Conservation (phyloP, 2,888 invertebrate genomes). For the Andrena camellia region DNA sequence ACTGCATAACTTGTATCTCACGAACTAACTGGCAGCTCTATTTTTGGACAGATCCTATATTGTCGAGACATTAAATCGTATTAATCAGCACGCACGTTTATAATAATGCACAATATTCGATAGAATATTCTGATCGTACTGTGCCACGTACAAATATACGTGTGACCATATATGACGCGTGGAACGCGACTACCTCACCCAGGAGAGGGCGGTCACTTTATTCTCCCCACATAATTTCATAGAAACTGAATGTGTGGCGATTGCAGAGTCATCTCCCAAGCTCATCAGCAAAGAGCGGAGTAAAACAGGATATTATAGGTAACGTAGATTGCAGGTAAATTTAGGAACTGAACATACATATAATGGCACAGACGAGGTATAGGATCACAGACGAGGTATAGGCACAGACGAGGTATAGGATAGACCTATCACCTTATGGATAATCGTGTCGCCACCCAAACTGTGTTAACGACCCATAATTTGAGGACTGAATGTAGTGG, state of each 20-base stretch:
- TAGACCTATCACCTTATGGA: too few species aligned
- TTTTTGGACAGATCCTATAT: background rate
- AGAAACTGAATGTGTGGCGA: slow-evolving; percentile 3
- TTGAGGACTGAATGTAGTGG: too few species aligned
- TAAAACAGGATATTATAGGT: background rate
- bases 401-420: too few species aligned
- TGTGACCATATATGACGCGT: slow-evolving; percentile 66
- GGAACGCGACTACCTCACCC: slow-evolving; percentile 21
- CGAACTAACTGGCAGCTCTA: background rate
- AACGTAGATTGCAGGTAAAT: too few species aligned
- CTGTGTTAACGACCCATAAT: too few species aligned
- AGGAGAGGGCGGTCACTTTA: slow-evolving; percentile 34
- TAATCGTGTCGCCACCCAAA: too few species aligned
- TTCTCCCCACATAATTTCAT: slow-evolving; percentile 20
- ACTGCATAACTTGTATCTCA: slow-evolving; percentile 32
- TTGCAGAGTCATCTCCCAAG: background rate
- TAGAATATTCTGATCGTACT: slow-evolving; percentile 14
- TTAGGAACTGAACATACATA: too few species aligned
- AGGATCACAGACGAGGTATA: too few species aligned
- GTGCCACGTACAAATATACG: slow-evolving; percentile 12
- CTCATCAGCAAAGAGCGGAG: background rate
- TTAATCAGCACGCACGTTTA: background rate
- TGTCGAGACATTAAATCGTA: background rate
- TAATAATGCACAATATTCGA: slow-evolving; percentile 19
- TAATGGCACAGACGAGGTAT: too few species aligned